Base-by-base conservation (phyloP, 2,888 invertebrate genomes). In the Linnaemya vulpina region DNA sequence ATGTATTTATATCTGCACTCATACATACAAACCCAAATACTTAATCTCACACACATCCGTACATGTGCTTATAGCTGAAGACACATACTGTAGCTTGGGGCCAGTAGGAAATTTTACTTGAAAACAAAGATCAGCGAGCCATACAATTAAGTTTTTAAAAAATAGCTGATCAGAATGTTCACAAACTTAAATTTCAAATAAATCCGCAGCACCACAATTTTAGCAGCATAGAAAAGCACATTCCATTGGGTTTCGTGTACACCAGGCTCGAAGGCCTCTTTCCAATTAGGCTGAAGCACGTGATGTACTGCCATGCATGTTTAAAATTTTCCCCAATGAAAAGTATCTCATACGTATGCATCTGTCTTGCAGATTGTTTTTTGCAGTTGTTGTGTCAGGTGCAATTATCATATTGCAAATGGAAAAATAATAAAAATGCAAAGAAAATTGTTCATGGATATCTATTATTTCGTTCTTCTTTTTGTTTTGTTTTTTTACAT, bases 361-460 rank as follows among this genome's bases (percentile, higher is more conserved):
- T 55, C n/a, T 25, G 30, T 58, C 74, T 78, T 85, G 20, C 38
- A 55, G 73, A 73, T 60, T 78, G 40, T 67, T 67, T n/a, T 58
- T 49, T 5, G 38, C 9, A 51, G 68, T 38, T 38, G 20, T 68
- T 74, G 60, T 84, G 85, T 63, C 86, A 85, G 86, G 84, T 86
- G 86, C 78, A 87, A 86, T 87, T 86, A 87, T 86, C 83, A 84
- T 84, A 86, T 79, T 76, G 76, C 58, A 84, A 86, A 82, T 86
- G 76, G 60, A 65, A 75, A 83, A 73, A 71, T 55, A 81, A 49
- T 46, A 62, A 62, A 60, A 58, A 63, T 63, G 10, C 25, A 63
- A 55, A 73, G 71, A 73, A 73, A 73, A 74, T 74, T 74, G 74
- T 83, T 83, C 82, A 83, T 60, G 25, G 58, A 65, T 71, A 58